These are phyloP conservation scores for Tetranychus piercei DNA, from an alignment of 2,888 invertebrate species.

Conservation along the genomic window DNA sequence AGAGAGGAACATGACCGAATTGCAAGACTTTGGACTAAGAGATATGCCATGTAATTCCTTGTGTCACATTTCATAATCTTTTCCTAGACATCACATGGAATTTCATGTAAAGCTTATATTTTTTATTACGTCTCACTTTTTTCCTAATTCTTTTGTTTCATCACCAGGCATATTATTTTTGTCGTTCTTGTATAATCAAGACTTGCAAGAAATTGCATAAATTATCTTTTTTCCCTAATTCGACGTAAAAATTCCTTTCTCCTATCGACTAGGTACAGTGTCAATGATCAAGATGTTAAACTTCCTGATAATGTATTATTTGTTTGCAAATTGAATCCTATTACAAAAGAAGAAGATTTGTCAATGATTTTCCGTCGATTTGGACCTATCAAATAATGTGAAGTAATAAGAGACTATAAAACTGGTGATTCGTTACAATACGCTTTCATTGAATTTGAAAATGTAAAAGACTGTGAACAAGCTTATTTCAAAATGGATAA, in stretches of 20 bases:
- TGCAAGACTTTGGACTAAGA: slow-evolving; percentile 94
- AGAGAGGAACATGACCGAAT: slow-evolving; percentile 93
- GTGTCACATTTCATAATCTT: neutral
- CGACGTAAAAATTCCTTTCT: too few species aligned
- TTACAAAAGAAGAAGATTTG: slow-evolving; percentile 87
- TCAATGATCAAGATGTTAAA: slow-evolving; percentile 84
- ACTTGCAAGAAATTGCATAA: too few species aligned
- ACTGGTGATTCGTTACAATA: slow-evolving; percentile 89
- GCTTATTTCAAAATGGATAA: slow-evolving; percentile 99
- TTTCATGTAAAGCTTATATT: neutral
- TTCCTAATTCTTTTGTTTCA: too few species aligned
- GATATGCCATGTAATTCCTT: slow-evolving; percentile 66
- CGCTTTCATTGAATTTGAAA: slow-evolving; percentile 92
- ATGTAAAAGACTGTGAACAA: slow-evolving; percentile 60
- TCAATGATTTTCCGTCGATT: slow-evolving; percentile 95
- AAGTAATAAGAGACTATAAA: slow-evolving; percentile 83
- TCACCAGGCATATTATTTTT: too few species aligned
- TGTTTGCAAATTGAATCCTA: slow-evolving; percentile 95
- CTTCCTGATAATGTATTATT: slow-evolving; percentile 98
- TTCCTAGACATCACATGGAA: neutral
- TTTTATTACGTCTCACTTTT: neutral
- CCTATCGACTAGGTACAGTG: too few species aligned
- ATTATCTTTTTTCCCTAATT: too few species aligned
- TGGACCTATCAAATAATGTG: slow-evolving; percentile 74
- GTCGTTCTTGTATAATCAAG: too few species aligned